Percentiles rank a stretch among this genome's conserved stretches.
Conservation (phyloP, 2,797 vertebrate species). For the Cottoperca gobio region DNA sequence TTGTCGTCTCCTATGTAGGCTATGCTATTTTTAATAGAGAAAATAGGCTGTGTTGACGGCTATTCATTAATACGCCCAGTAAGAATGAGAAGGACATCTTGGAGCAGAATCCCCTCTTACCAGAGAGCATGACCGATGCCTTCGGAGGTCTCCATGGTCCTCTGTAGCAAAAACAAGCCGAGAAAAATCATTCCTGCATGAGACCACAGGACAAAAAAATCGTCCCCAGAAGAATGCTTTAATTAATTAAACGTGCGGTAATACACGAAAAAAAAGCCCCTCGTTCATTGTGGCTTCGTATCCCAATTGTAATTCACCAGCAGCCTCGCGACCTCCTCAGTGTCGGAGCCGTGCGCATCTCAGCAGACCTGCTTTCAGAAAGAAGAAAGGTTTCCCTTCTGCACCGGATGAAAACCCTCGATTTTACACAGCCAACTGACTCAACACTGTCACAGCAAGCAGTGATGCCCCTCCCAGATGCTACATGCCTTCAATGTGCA, state of each 20-base stretch:
- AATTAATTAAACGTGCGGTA: constrained; percentile 1
- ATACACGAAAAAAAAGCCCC: neutral
- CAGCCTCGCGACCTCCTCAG: constrained; percentile 67
- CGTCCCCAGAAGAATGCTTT: neutral
- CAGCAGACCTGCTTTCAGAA: constrained; percentile 38
- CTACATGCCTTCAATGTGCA: constrained; percentile 42
- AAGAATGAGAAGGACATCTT: constrained; percentile 63
- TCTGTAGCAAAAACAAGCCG: constrained; percentile 50
- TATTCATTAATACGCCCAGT: constrained; percentile 42
- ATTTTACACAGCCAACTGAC: constrained; percentile 35
- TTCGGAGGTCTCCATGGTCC: constrained; percentile 73
- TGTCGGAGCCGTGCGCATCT: constrained; percentile 75
- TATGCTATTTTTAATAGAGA: neutral
- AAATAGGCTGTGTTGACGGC: constrained; percentile 1
- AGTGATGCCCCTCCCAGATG: constrained; percentile 64
- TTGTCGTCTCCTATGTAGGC: constrained; percentile 3
- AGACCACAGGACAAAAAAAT: neutral
- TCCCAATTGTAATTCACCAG: constrained; percentile 77
- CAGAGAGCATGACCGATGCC: constrained; percentile 78
- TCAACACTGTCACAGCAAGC: constrained; percentile 50
- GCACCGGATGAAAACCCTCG: constrained; percentile 53
- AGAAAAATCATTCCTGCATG: constrained; percentile 48
- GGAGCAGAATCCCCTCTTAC: constrained; percentile 67
- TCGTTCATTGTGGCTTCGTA: constrained; percentile 43
- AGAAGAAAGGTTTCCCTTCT: constrained; percentile 47